Percentiles rank a stretch among this genome's conserved stretches.
phyloP scores from a whole-genome alignment of 2,113 vertebrate species.

The Erinaceus europaeus region DNA sequence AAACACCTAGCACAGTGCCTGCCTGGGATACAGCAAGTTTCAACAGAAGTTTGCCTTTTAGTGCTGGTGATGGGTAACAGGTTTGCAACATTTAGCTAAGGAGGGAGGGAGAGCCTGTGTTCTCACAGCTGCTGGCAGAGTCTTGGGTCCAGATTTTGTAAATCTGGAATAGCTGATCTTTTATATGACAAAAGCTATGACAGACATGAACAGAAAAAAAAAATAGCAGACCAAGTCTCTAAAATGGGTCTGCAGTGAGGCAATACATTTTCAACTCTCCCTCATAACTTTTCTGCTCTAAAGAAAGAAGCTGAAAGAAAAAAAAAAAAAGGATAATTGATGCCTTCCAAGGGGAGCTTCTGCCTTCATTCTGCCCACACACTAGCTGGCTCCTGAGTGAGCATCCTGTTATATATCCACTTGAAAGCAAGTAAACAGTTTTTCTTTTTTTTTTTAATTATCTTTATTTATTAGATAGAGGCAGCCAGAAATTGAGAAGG shows the following conservation, averaged over 20 bases:
- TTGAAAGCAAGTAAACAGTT: neutral
- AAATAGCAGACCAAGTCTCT: neutral
- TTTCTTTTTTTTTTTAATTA: no score
- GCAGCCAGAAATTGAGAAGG: no score
- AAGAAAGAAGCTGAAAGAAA: neutral
- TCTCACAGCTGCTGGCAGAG: constrained; percentile 5
- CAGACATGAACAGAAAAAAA: neutral
- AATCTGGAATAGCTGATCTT: neutral
- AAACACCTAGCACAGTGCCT: neutral
- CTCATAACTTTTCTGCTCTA: neutral
- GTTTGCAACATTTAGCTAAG: neutral
- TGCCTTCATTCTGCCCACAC: neutral
- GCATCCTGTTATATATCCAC: neutral
- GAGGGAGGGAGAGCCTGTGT: neutral
- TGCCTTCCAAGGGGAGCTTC: neutral
- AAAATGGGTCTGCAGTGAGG: neutral
- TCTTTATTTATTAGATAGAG: no score
- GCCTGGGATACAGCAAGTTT: neutral
- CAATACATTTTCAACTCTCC: neutral
- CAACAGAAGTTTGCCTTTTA: neutral
- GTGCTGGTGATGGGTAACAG: neutral
- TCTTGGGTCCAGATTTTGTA: neutral
- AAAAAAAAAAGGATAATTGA: neutral
- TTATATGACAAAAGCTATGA: neutral
- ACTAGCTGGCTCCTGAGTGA: neutral